Evolutionary conservation across 2,797 vertebrate genomes (phyloP).

Genomic region (Steatocranus sp.): DNA sequence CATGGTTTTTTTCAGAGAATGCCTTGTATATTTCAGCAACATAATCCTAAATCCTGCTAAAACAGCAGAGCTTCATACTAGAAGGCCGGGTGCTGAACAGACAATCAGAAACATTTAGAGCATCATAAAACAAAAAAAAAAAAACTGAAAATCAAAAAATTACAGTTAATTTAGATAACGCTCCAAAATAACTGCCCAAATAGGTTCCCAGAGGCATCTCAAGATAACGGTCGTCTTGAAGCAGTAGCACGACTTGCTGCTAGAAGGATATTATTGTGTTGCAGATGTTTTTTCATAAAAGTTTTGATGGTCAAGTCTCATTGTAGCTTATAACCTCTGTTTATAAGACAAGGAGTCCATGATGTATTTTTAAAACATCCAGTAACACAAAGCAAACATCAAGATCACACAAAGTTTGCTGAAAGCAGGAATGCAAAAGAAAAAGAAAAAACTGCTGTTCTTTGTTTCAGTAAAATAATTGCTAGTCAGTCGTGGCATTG

Average conservation of each 20-base stretch:
- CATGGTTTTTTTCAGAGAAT: neutral
- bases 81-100: neutral
- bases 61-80: neutral
- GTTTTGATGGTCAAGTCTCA: neutral
- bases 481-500: slow-evolving; percentile 12
- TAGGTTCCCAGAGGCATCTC: neutral
- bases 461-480: slow-evolving; percentile 34
- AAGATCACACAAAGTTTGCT: neutral
- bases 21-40: neutral
- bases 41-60: neutral
- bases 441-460: neutral
- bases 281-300: accelerated
- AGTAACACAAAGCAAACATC: neutral
- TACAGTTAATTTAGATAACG: accelerated
- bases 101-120: neutral
- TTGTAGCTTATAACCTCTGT: neutral
- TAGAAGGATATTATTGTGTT: neutral
- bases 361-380: neutral
- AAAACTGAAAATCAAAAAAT: neutral
- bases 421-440: neutral
- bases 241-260: neutral
- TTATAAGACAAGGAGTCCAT: neutral
- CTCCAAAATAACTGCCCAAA: neutral
- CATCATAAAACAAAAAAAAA: neutral
- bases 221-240: neutral